Base-by-base conservation (phyloP, 2,888 invertebrate species). In the Cylloceria caligata region DNA sequence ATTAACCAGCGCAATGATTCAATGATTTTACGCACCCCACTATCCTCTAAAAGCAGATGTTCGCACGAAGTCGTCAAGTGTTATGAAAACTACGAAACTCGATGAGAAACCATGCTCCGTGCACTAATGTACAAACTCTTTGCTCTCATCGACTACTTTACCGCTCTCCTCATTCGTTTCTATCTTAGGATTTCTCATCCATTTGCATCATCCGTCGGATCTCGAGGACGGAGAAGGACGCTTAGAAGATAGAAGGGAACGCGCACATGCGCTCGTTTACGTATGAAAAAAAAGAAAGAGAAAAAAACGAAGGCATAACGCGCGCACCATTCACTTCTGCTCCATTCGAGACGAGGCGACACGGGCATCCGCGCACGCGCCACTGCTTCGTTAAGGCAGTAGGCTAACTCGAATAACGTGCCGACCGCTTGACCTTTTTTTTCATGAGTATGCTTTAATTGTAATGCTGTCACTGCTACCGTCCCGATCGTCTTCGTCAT, bases 391-490 rank as follows among this genome's bases (percentile, higher is more conserved):
- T 71, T 57, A 67, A 81, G 75, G 52, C 79, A 72, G 72, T 67
- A 75, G 78, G 74, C 79, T 75, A 79, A 75, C 81, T 75, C 74
- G 65, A 75, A 79, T 79, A 72, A 82, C 79, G 75, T 79, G 82
- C 65, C 82, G 79, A 82, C 75, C 71, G 79, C 75, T 75, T 82
- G 82, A 82, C 82, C 82, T 52, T 79, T 71, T 67, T 67, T 68
- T 45, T 64, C 55, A 42, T 19, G 49, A 64, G 60, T 19, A 45
- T 36, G 16, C 42, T 80, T 71, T 69, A 69, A 55, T 65, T 55
- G 62, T 60, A 36, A 60, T 36, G 60, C 34, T 34, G 60, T 34
- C 34, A 60, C 34, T 34, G 60, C 30, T 55, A 11, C 27, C 16
- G 57, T 34, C 30, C 16, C 57, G 6, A 16, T 9, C 60, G 16